Conservation (phyloP, 2,113 vertebrate genomes). For the Osmerus mordax region DNA sequence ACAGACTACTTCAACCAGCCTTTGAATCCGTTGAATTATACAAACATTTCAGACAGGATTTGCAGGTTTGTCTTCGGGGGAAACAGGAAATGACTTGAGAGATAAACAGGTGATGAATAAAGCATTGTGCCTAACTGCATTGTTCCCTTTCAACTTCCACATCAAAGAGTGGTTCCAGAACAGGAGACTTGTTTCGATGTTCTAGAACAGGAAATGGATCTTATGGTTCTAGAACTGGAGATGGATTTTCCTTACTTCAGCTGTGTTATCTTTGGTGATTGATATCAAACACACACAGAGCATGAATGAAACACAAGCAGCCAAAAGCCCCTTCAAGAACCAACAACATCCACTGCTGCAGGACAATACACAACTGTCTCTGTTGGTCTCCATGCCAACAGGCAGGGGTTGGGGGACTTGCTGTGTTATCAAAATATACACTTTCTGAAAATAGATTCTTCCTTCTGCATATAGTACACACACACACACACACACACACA, state of each 20-base stretch:
- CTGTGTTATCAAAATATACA: constrained; percentile 62
- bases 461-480: constrained; percentile 41
- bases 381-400: constrained; percentile 65
- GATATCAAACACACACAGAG: constrained; percentile 66
- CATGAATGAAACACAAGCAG: constrained; percentile 62
- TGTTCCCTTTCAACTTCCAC: constrained; percentile 61
- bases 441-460: constrained; percentile 62
- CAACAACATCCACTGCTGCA: constrained; percentile 53
- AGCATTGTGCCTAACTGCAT: constrained; percentile 50
- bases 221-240: no score
- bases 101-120: constrained; percentile 33
- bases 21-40: no score
- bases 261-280: constrained; percentile 69
- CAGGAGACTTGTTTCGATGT: constrained; percentile 22
- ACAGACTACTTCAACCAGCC: no score
- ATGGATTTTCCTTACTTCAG: constrained; percentile 64
- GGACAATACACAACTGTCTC: constrained; percentile 62
- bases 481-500: constrained; percentile 30
- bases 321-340: constrained; percentile 63
- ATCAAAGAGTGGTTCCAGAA: constrained; percentile 56
- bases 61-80: constrained; percentile 14
- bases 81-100: constrained; percentile 31
- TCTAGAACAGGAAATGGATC: constrained; percentile 47
- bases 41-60: constrained; percentile 5
- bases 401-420: constrained; percentile 54